These are phyloP conservation scores for Ascaphus truei DNA, from an alignment of 2,113 vertebrate species.

Conservation along the genomic window DNA sequence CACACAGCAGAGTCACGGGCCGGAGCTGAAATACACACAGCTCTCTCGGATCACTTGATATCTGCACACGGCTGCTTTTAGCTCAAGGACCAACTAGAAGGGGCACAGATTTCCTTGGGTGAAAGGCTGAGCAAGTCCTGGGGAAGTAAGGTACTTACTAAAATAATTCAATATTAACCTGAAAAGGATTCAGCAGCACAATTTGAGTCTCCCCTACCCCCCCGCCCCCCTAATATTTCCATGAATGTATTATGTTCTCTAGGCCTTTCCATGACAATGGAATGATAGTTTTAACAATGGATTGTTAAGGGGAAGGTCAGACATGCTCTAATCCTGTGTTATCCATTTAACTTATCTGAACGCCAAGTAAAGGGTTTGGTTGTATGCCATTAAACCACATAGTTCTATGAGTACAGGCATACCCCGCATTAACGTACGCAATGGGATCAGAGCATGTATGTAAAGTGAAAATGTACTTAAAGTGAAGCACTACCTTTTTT, in stretches of 20 bases:
- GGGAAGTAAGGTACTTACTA: background rate
- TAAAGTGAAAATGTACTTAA: too few relatives aligned
- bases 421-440: too few relatives aligned
- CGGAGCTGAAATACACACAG: background rate
- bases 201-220: too few relatives aligned
- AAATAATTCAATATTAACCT: background rate
- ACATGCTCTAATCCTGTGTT: constrained; percentile 3
- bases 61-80: background rate
- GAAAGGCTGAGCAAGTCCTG: background rate
- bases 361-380: constrained; percentile 8
- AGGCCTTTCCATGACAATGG: too few relatives aligned
- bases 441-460: too few relatives aligned
- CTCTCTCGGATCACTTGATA: background rate
- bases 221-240: background rate
- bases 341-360: constrained; percentile 8
- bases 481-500: too few relatives aligned
- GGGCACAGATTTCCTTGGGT: background rate
- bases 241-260: background rate
- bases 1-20: background rate
- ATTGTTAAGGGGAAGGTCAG: background rate
- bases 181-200: background rate
- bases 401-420: background rate
- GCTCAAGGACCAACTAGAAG: background rate
- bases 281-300: background rate
- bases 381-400: background rate